Conservation (phyloP, 2,113 vertebrate species). For the Menura novaehollandiae region DNA sequence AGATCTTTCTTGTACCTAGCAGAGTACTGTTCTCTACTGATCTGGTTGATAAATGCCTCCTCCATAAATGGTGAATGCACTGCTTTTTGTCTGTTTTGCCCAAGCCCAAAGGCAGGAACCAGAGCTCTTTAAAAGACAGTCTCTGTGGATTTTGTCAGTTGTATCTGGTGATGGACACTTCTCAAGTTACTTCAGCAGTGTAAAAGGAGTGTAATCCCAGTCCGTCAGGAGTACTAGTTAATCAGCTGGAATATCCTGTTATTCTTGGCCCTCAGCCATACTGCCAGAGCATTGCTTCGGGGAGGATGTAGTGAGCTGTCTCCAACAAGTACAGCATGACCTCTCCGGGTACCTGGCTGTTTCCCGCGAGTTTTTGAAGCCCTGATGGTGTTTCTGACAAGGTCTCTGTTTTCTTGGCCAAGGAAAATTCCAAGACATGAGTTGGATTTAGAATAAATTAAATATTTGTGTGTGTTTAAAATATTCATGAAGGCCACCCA, state of each 20-base stretch:
- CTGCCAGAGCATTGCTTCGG: background rate
- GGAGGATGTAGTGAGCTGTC: background rate
- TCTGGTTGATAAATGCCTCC: background rate
- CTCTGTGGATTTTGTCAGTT: background rate
- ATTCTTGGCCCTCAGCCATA: background rate
- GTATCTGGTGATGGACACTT: background rate
- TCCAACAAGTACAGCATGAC: background rate
- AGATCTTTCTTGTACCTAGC: background rate
- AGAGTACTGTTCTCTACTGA: background rate
- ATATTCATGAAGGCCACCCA: background rate
- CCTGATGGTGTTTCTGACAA: background rate
- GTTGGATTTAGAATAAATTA: background rate
- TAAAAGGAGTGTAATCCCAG: background rate
- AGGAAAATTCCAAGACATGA: background rate
- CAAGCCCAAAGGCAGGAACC: background rate
- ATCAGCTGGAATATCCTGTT: slow-evolving; percentile 6
- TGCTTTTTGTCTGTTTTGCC: background rate
- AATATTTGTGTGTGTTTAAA: background rate
- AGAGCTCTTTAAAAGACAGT: background rate
- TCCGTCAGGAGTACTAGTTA: background rate
- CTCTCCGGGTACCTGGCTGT: background rate
- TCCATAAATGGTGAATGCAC: background rate
- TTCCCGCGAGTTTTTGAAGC: background rate
- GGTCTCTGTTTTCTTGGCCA: background rate
- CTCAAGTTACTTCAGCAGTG: background rate